Evolutionary conservation across 2,888 invertebrate species (phyloP).

Genomic region (Zeuzera pyrina): DNA sequence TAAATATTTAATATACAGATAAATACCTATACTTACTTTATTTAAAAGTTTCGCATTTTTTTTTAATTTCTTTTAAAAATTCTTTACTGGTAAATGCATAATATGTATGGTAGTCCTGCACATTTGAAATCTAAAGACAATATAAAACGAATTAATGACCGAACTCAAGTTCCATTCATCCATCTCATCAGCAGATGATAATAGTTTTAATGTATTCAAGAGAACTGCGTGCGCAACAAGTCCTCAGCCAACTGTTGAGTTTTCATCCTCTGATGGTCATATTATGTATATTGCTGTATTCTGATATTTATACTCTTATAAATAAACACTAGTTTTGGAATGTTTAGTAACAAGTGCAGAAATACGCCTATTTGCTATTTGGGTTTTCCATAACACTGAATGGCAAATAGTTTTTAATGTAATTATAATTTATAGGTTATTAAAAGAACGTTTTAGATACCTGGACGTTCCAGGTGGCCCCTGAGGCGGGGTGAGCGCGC

Average conservation of each 20-base stretch:
- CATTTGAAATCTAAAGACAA: too few species aligned
- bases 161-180: conserved; percentile 13
- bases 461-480: conserved; percentile 89
- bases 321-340: conserved; percentile 3
- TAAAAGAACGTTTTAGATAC: conserved; percentile 43
- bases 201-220: conserved; percentile 47
- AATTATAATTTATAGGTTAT: conserved; percentile 3
- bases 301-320: background rate
- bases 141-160: too few species aligned
- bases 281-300: background rate
- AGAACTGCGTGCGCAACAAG: conserved; percentile 60
- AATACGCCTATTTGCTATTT: too few species aligned
- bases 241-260: conserved; percentile 63
- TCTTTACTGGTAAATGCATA: too few species aligned
- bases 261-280: conserved; percentile 5
- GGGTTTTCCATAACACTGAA: too few species aligned
- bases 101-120: too few species aligned
- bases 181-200: conserved; percentile 19
- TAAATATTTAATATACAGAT: too few species aligned
- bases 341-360: background rate
- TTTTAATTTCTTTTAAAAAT: too few species aligned
- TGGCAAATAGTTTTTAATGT: too few species aligned
- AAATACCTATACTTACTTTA: too few species aligned
- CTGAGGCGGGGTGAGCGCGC: conserved; percentile 83
- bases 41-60: too few species aligned